These are phyloP conservation scores for Chloropsis cyanopogon DNA, from an alignment of 2,113 vertebrate genomes.

Conservation along the genomic window DNA sequence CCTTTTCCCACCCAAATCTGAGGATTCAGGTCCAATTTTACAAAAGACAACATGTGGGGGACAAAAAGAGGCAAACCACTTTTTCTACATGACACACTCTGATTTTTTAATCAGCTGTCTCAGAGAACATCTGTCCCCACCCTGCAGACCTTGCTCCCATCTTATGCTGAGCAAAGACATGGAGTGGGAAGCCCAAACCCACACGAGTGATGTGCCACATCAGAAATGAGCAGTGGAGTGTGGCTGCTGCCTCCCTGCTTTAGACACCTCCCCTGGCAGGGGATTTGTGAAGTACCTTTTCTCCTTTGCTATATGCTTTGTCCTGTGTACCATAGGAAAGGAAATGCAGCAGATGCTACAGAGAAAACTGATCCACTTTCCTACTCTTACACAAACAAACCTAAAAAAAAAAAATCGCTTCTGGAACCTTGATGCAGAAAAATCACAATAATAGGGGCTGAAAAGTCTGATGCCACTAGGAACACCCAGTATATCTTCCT, in stretches of 20 bases:
- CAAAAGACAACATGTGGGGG: neutral
- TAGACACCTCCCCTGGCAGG: neutral
- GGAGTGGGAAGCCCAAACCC: neutral
- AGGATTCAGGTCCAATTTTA: neutral
- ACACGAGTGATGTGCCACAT: neutral
- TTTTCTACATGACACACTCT: neutral
- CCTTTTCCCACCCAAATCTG: neutral
- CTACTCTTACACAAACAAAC: neutral
- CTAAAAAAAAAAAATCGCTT: neutral
- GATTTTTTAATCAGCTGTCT: neutral
- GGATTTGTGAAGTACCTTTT: neutral
- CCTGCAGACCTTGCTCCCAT: neutral
- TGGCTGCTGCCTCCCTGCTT: neutral
- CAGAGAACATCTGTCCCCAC: neutral
- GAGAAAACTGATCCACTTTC: neutral
- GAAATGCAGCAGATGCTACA: neutral
- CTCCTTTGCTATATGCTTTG: neutral
- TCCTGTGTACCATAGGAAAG: neutral
- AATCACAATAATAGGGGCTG: neutral
- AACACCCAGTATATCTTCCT: neutral
- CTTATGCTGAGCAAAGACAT: neutral
- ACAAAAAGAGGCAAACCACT: neutral
- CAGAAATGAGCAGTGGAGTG: neutral
- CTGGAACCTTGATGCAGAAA: neutral
- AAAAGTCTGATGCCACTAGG: neutral